A percentile compares a stretch with the other conserved stretches of the same genome.
These are phyloP conservation scores for Helarctos malayanus DNA, from an alignment of 2,797 vertebrate species.

Conservation along the genomic window DNA sequence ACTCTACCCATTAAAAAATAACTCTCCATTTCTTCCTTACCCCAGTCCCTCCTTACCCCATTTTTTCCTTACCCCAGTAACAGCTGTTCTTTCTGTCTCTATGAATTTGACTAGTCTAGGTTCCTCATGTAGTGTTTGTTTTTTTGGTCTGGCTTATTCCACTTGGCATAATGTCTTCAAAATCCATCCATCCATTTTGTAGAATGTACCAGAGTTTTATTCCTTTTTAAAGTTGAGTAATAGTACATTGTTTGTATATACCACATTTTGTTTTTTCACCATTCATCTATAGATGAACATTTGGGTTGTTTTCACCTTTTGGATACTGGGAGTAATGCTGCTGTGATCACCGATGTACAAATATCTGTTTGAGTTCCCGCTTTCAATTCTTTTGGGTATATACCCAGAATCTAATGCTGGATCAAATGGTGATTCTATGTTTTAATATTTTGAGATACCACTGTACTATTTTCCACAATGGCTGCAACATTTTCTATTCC, in stretches of 20 bases:
- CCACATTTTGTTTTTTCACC: neutral
- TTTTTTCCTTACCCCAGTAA: neutral
- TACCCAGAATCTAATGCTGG: neutral
- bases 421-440: neutral
- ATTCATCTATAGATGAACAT: neutral
- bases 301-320: neutral
- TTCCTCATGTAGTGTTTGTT: neutral
- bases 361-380: neutral
- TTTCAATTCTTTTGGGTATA: neutral
- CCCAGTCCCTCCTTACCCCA: neutral
- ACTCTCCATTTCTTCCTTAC: neutral
- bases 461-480: neutral
- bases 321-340: neutral
- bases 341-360: neutral
- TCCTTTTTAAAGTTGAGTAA: conserved; percentile 26
- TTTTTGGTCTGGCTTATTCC: neutral
- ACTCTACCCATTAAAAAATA: neutral
- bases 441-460: neutral
- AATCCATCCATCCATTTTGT: neutral
- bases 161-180: conserved; percentile 21
- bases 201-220: conserved; percentile 4
- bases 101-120: neutral
- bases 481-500: neutral
- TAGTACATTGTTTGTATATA: neutral
- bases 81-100: neutral